Base-by-base conservation (phyloP, 2,113 vertebrate species). In the Triplophysa rosa region DNA sequence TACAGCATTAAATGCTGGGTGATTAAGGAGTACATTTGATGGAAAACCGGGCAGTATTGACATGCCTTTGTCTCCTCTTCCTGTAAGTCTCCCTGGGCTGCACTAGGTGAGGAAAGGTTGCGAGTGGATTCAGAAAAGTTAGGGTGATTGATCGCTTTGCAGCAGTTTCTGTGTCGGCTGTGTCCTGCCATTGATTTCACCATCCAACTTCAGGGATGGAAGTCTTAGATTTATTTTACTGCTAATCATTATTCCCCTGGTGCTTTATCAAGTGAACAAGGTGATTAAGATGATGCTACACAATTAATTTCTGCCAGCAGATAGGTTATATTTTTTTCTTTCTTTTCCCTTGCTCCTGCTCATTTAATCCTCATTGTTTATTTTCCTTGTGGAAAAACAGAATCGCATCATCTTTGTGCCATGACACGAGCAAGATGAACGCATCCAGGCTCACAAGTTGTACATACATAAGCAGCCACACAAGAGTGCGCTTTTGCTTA, bases 11-110 rank as follows among this genome's bases (percentile, higher is more conserved):
- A 88, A 83, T 87, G 86, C 79, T n/a, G 83, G 84, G 87, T 92
- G 90, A 92, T 92, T 92, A 92, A 92, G 86, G 89, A 90, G 89
- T 84, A 88, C 86, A 87, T 87, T 87, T 92, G 90, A 92, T 92
- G 89, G 89, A 91, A 90, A 90, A 87, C 86, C 54, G 84, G 87
- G 85, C 81, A 76, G 78, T 91, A 92, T 92, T 89, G 91, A 91
- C 90, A 86, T 83, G 90, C 82, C 88, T 91, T 92, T 92, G 90
- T 92, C 87, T 89, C 84, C 80, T 74, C 79, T 84, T 89, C 83
- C 74, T 82, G 81, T 86, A 83, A 86, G 88, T 86, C 84, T 85
- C 86, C 68, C 87, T 82, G 83, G 86, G 88, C 86, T 87, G 58
- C 42, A 40, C 40, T 33, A 59, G n/a, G 37, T 23, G 26, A 82